Evolutionary conservation across 2,888 invertebrate species (phyloP).

Genomic region (Cheilosia soror): DNA sequence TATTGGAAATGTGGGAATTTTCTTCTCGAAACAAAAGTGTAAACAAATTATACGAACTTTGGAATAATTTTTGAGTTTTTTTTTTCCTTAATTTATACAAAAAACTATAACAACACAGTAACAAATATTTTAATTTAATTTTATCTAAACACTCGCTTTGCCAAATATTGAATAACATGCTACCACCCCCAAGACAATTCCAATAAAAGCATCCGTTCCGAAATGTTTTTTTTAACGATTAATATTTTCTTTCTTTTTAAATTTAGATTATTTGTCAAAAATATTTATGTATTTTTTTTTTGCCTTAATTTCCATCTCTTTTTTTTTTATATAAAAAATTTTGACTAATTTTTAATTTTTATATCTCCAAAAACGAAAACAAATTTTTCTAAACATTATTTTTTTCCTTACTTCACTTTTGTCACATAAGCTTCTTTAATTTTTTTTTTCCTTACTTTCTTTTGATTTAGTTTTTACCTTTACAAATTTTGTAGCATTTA

Average conservation of each 20-base stretch:
- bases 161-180: constrained; percentile 61
- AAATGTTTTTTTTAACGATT: constrained; percentile 68
- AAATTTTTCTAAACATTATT: constrained; percentile 72
- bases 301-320: constrained; percentile 77
- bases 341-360: constrained; percentile 78
- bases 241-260: constrained; percentile 42
- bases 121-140: constrained; percentile 6
- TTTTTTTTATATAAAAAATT: constrained; percentile 74
- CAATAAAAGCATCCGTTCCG: constrained; percentile 75
- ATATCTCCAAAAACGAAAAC: constrained; percentile 75
- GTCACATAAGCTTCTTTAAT: constrained; percentile 81
- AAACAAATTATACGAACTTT: constrained; percentile 76
- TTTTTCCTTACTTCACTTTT: constrained; percentile 76
- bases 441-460: constrained; percentile 66
- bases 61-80: constrained; percentile 64
- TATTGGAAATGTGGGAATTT: constrained; percentile 75
- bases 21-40: constrained; percentile 78
- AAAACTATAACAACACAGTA: constrained; percentile 33
- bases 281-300: constrained; percentile 49
- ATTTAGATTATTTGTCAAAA: constrained; percentile 75
- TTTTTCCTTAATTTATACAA: constrained; percentile 13
- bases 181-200: constrained; percentile 63
- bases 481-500: constrained; percentile 40
- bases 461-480: constrained; percentile 64
- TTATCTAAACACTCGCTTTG: constrained; percentile 51